Evolutionary conservation across 2,797 vertebrate species (phyloP).

Genomic region (Paratrypauchen microcephalus): DNA sequence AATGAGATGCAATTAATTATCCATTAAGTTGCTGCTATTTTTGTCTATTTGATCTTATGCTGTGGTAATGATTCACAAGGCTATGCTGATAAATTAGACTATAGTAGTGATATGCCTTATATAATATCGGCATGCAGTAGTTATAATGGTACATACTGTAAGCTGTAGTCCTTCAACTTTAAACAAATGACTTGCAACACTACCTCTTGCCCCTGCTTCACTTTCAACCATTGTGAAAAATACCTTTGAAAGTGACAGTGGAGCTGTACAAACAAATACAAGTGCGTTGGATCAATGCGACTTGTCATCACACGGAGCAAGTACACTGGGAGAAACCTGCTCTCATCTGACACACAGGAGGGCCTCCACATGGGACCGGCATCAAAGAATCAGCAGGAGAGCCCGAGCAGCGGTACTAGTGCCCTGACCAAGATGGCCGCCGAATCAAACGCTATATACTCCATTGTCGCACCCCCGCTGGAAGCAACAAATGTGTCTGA

Average conservation of each 20-base stretch:
- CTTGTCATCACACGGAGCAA: conserved; percentile 5
- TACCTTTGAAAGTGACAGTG: neutral
- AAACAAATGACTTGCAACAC: neutral
- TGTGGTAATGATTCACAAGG: neutral
- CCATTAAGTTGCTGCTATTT: conserved; percentile 3
- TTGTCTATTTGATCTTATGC: neutral
- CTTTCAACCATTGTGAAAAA: neutral
- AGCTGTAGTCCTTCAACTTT: too few species aligned
- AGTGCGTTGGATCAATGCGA: neutral
- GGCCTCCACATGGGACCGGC: conserved; percentile 41
- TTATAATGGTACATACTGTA: neutral
- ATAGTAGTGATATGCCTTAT: neutral
- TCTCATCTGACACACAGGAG: conserved; percentile 23
- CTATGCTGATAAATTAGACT: neutral
- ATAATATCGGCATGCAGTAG: neutral
- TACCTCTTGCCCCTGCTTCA: neutral
- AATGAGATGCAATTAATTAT: neutral
- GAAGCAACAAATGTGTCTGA: conserved; percentile 42
- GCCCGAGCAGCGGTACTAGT: conserved; percentile 22
- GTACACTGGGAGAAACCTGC: conserved; percentile 17
- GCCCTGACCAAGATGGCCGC: conserved; percentile 33
- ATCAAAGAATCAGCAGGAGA: conserved; percentile 47
- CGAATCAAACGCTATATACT: conserved; percentile 39
- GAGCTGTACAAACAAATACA: neutral
- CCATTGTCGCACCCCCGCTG: conserved; percentile 23